phyloP scores from a whole-genome alignment of 2,888 invertebrate genomes.

The Lepeophtheirus nordmannii region DNA sequence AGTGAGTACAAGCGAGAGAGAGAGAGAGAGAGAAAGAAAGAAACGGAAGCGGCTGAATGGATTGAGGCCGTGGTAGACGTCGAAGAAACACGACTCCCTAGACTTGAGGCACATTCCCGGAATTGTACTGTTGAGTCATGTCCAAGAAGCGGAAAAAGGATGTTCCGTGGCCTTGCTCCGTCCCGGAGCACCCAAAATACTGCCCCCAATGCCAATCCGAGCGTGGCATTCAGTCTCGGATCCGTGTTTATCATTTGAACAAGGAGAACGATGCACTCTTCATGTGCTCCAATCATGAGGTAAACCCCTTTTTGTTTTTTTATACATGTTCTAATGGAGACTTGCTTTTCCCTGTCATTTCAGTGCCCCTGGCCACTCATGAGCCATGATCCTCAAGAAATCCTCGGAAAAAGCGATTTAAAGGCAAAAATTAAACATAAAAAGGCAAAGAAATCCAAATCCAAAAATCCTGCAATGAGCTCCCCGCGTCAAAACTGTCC shows the following conservation, averaged over 20 bases:
- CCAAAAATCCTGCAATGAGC: neutral
- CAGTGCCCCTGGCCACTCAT: constrained; percentile 14
- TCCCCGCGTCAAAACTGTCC: neutral
- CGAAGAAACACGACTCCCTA: no score
- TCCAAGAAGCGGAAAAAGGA: constrained; percentile 3
- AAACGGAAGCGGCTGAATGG: no score
- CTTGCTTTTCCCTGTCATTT: neutral
- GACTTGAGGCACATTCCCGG: no score
- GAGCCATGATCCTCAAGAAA: constrained; percentile 10
- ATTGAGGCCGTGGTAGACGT: no score
- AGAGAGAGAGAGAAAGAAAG: no score
- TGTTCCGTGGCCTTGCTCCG: neutral
- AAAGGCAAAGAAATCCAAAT: neutral
- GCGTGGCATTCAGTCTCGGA: neutral
- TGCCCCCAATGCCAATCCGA: neutral
- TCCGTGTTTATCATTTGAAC: constrained; percentile 11
- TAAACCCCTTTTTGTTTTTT: neutral
- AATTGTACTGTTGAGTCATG: neutral
- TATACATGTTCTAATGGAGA: neutral
- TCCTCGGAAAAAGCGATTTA: constrained; percentile 12
- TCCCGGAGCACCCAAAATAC: constrained; percentile 10
- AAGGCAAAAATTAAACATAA: neutral
- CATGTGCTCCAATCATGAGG: constrained; percentile 12
- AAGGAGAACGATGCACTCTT: constrained; percentile 4
- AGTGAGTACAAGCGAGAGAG: no score